These are phyloP conservation scores for Pica pica DNA, from an alignment of 2,113 vertebrate genomes.

Conservation along the genomic window DNA sequence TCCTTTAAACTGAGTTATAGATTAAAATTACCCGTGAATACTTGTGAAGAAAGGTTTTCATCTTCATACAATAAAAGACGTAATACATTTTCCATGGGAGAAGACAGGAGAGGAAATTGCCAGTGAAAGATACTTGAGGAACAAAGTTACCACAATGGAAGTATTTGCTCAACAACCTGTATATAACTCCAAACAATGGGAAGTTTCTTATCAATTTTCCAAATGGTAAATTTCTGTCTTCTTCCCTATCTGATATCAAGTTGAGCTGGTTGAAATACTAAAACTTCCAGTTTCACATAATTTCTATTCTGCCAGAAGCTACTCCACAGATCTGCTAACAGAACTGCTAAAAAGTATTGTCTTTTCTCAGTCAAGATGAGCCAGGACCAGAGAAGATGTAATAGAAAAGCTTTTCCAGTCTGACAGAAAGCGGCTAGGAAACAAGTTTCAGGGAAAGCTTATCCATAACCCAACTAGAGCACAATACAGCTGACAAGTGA, in stretches of 20 bases:
- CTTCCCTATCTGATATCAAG: not conserved
- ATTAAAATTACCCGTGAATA: not conserved
- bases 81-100: not conserved
- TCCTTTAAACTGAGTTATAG: not conserved
- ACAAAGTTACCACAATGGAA: not conserved
- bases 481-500: not conserved
- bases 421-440: not conserved
- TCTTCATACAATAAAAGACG: not conserved
- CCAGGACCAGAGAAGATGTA: not conserved
- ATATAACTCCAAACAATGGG: not conserved
- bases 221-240: not conserved
- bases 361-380: not conserved
- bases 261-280: not conserved
- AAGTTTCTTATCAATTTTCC: not conserved
- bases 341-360: not conserved
- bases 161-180: not conserved
- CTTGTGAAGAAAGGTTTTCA: not conserved
- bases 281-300: not conserved
- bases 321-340: not conserved
- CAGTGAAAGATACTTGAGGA: not conserved
- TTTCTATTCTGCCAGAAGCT: not conserved
- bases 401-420: not conserved
- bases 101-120: not conserved
- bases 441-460: not conserved
- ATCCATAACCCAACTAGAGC: not conserved